Conservation (phyloP, 2,888 invertebrate genomes). For the Melanotus villosus region DNA sequence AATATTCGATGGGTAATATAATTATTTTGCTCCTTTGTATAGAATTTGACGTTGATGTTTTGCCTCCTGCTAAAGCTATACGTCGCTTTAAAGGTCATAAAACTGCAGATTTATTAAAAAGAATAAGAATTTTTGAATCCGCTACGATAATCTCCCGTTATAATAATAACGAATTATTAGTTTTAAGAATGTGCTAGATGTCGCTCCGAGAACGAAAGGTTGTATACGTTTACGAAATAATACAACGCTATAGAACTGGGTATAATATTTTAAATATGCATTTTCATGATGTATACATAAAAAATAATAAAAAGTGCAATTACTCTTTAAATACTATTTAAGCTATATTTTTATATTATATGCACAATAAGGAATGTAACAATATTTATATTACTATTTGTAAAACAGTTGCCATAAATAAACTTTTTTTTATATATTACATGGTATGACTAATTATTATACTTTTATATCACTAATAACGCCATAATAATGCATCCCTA, state of each 20-base stretch:
- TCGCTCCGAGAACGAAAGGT: no score
- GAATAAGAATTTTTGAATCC: no score
- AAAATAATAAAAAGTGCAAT: conserved; percentile 59
- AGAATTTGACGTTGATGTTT: no score
- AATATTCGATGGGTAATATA: no score
- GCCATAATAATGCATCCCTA: conserved; percentile 26
- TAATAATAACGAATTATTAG: no score
- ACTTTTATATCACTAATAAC: conserved; percentile 42
- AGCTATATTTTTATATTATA: conserved; percentile 46
- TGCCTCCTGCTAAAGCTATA: no score
- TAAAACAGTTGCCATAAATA: conserved; percentile 51
- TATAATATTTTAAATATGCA: conserved; percentile 36
- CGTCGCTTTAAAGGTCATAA: no score
- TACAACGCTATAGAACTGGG: conserved; percentile 33
- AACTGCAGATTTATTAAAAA: no score
- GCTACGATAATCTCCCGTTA: no score
- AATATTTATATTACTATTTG: conserved; percentile 49
- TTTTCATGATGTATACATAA: conserved; percentile 47
- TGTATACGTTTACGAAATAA: no score
- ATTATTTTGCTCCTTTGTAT: no score
- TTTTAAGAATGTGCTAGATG: no score
- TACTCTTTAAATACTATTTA: conserved; percentile 56
- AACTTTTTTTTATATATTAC: conserved; percentile 42
- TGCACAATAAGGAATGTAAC: conserved; percentile 58
- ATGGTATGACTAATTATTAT: conserved; percentile 37